phyloP scores from a whole-genome alignment of 2,888 invertebrate species.

The Mythimna ferrago region DNA sequence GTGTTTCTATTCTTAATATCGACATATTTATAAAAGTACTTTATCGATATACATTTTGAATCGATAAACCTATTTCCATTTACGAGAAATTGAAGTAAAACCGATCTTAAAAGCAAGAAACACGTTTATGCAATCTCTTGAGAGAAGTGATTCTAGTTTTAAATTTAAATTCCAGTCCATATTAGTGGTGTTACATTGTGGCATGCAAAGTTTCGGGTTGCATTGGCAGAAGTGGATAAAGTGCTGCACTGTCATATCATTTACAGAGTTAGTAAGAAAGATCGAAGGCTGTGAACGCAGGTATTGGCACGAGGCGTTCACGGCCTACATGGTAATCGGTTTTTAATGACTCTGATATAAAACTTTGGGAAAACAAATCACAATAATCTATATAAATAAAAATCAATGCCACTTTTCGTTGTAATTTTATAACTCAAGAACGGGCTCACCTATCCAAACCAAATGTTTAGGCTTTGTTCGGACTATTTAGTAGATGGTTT shows the following conservation, averaged over 20 bases:
- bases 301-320: slow-evolving; percentile 29
- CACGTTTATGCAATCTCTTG: slow-evolving; percentile 29
- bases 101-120: slow-evolving; percentile 26
- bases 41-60: slow-evolving; percentile 21
- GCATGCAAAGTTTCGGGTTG: slow-evolving; percentile 76
- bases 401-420: too few relatives aligned
- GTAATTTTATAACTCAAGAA: too few relatives aligned
- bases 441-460: too few relatives aligned
- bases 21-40: neutral
- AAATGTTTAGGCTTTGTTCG: too few relatives aligned
- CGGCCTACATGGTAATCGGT: neutral
- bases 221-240: slow-evolving; percentile 82
- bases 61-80: slow-evolving; percentile 26
- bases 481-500: too few relatives aligned
- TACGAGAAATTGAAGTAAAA: slow-evolving; percentile 30
- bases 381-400: too few relatives aligned
- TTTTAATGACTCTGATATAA: neutral
- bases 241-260: slow-evolving; percentile 72
- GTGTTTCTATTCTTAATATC: slow-evolving; percentile 9
- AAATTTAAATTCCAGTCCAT: slow-evolving; percentile 35
- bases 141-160: slow-evolving; percentile 46
- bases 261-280: slow-evolving; percentile 67
- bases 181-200: slow-evolving; percentile 40
- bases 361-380: too few relatives aligned
- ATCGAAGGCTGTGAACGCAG: slow-evolving; percentile 48